Conservation (phyloP, 2,113 vertebrate genomes). For the Rafetus swinhoei region DNA sequence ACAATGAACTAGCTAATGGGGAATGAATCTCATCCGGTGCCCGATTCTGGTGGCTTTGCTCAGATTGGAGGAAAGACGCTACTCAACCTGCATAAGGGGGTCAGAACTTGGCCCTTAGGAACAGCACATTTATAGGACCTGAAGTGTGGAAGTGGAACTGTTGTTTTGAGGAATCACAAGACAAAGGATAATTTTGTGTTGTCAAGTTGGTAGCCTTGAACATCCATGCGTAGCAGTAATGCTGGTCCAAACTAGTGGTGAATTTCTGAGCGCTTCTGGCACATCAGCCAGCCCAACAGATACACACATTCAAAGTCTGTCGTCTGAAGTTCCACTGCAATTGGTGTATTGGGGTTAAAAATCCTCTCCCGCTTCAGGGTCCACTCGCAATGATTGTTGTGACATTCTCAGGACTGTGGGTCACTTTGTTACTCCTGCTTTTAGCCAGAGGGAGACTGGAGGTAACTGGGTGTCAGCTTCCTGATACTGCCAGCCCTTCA, state of each 20-base stretch:
- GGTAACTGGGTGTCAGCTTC: too few relatives aligned
- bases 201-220: not conserved
- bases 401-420: too few relatives aligned
- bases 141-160: not conserved
- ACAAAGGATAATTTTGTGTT: not conserved
- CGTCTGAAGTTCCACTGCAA: not conserved
- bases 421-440: too few relatives aligned
- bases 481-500: too few relatives aligned
- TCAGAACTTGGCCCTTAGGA: not conserved
- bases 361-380: not conserved
- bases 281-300: not conserved
- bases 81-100: not conserved
- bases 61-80: not conserved
- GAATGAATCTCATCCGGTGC: not conserved
- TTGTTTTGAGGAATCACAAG: not conserved
- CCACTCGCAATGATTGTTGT: not conserved
- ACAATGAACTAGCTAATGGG: not conserved
- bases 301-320: not conserved
- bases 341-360: not conserved
- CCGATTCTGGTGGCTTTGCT: not conserved
- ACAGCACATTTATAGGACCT: not conserved
- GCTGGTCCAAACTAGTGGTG: not conserved
- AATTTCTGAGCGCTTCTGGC: not conserved
- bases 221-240: not conserved
- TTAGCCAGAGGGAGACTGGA: too few relatives aligned